These are phyloP conservation scores for Ceyx melanurus DNA, from an alignment of 2,113 vertebrate genomes.

Conservation along the genomic window DNA sequence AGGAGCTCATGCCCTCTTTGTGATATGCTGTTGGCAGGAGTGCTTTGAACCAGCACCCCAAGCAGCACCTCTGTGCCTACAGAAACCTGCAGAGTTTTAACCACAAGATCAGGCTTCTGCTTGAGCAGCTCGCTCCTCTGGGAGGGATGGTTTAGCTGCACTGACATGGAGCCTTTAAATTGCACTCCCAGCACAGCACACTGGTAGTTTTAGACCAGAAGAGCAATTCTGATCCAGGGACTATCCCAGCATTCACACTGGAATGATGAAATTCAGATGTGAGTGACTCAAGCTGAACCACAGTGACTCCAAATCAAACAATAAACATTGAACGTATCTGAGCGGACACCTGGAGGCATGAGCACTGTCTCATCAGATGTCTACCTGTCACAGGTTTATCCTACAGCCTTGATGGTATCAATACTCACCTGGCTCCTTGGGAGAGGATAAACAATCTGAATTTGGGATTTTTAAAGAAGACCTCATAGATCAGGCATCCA, in stretches of 20 bases:
- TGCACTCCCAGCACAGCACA: background rate
- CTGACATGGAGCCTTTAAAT: background rate
- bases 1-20: background rate
- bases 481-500: background rate
- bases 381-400: background rate
- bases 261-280: background rate
- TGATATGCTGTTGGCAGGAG: background rate
- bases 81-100: background rate
- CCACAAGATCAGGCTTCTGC: background rate
- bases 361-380: background rate
- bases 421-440: background rate
- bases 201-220: background rate
- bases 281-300: background rate
- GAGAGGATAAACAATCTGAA: background rate
- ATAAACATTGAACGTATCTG: background rate
- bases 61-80: background rate
- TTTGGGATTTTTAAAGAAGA: background rate
- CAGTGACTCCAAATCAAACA: background rate
- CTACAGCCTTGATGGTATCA: background rate
- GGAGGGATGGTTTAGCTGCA: background rate
- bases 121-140: background rate
- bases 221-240: background rate
- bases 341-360: fast-evolving
- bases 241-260: background rate
- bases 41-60: background rate